A percentile compares a stretch with the other conserved stretches of the same genome.
These are phyloP conservation scores for Avahi laniger DNA, from an alignment of 2,797 vertebrate species.

Conservation along the genomic window DNA sequence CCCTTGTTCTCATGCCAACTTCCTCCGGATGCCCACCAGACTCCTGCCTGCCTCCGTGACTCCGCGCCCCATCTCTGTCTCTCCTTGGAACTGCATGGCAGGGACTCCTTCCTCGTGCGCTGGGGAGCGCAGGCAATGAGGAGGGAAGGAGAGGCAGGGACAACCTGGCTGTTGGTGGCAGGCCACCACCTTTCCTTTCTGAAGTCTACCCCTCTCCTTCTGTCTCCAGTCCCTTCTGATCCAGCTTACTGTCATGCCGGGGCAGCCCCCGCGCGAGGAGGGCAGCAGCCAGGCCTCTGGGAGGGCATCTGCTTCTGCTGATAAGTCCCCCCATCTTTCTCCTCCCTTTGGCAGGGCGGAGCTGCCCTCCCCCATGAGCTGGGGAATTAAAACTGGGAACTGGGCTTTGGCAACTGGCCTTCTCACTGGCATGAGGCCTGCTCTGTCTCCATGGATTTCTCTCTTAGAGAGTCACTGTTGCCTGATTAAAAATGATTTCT, in stretches of 20 bases:
- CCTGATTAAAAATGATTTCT: conserved; percentile 62
- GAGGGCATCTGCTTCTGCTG: conserved; percentile 64
- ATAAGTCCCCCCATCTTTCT: conserved; percentile 52
- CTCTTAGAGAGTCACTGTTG: conserved; percentile 18
- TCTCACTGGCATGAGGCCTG: conserved; percentile 44
- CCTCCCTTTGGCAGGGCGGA: conserved; percentile 11
- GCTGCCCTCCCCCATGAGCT: not conserved
- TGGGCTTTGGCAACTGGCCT: conserved; percentile 52
- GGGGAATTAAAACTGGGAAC: conserved; percentile 52
- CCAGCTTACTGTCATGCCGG: not conserved
- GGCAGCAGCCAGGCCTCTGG: conserved; percentile 38
- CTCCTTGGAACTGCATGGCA: not conserved
- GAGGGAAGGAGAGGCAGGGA: not conserved
- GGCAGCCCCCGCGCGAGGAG: not conserved
- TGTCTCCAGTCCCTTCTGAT: not conserved
- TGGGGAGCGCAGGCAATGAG: not conserved
- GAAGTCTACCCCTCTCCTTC: not conserved
- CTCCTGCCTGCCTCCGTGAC: not conserved
- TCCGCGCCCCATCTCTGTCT: not conserved
- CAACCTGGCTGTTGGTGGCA: not conserved
- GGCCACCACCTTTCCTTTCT: not conserved
- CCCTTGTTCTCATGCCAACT: conserved; percentile 36
- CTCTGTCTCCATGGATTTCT: conserved; percentile 53
- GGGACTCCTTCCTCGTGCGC: not conserved
- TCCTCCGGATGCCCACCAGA: not conserved